phyloP scores from a whole-genome alignment of 2,888 invertebrate species.

The Eupithecia centaureata region DNA sequence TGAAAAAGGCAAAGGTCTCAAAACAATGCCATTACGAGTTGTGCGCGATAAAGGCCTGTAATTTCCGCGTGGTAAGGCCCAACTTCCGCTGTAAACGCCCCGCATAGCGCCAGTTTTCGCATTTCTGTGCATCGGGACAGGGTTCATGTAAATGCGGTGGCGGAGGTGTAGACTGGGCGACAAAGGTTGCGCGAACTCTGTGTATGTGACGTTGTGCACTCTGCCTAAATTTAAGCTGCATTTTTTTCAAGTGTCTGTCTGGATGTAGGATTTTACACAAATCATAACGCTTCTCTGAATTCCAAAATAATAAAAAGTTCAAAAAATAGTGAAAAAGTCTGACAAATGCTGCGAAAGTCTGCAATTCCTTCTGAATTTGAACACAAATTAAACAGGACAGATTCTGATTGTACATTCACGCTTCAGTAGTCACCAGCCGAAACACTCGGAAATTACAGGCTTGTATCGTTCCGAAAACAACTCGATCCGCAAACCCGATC shows the following conservation, averaged over 20 bases:
- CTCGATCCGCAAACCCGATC: slow-evolving; percentile 66
- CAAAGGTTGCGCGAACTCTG: slow-evolving; percentile 1
- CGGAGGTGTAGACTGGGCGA: slow-evolving; percentile 5
- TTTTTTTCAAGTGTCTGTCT: neutral
- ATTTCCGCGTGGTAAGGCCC: slow-evolving; percentile 11
- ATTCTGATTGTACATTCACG: neutral
- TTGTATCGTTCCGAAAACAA: slow-evolving; percentile 55
- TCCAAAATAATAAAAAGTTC: no score
- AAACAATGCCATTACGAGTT: slow-evolving; percentile 51
- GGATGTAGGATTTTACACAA: neutral
- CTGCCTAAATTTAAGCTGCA: neutral
- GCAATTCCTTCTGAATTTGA: neutral
- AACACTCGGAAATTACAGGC: slow-evolving; percentile 19
- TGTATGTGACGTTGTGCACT: neutral
- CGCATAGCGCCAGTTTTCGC: neutral
- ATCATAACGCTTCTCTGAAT: neutral
- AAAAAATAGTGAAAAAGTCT: neutral
- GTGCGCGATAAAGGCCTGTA: slow-evolving; percentile 31
- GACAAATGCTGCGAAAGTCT: neutral
- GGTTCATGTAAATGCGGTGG: slow-evolving; percentile 1
- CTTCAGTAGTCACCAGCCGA: neutral
- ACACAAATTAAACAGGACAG: neutral
- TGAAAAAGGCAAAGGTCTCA: slow-evolving; percentile 52
- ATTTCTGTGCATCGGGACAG: neutral
- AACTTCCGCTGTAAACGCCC: slow-evolving; percentile 21